A percentile compares a stretch with the other conserved stretches of the same genome.
Conservation (phyloP, 30 jellyfish, hydroid and myxozoan species). For the Hydractinia echinata region DNA sequence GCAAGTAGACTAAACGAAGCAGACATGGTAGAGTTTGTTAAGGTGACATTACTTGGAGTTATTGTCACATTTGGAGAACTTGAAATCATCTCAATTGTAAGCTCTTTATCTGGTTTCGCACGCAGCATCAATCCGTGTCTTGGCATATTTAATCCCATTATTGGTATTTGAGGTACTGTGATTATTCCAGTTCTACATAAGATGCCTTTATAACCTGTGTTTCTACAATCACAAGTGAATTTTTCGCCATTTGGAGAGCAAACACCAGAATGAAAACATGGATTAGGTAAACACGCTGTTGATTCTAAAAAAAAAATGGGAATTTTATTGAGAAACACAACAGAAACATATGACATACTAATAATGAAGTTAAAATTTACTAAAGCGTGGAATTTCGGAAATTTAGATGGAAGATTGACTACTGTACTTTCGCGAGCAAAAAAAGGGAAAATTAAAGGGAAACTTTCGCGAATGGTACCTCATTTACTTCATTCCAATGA, state of each 20-base stretch:
- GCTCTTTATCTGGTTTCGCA: constrained; percentile 39
- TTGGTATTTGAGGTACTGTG: constrained; percentile 31
- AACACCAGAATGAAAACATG: constrained; percentile 51
- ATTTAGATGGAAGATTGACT: no score
- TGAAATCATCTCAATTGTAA: constrained; percentile 22
- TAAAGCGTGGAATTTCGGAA: no score
- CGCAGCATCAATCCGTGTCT: constrained; percentile 1
- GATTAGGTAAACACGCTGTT: constrained; percentile 57
- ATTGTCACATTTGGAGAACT: not conserved
- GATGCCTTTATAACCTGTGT: constrained; percentile 45
- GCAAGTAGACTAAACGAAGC: constrained; percentile 11
- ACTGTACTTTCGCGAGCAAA: no score
- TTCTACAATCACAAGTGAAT: constrained; percentile 37
- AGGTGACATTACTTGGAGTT: constrained; percentile 28
- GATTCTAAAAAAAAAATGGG: constrained; percentile 25
- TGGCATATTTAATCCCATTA: not conserved
- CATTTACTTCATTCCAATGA: no score
- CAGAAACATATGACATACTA: no score
- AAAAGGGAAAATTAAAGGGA: no score
- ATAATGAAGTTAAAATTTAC: no score
- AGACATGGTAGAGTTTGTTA: not conserved
- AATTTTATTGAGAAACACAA: not conserved
- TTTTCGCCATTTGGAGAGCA: constrained; percentile 15
- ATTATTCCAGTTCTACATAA: constrained; percentile 48
- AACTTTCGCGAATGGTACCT: no score